These are phyloP conservation scores for Oscheius sp. DNA, from an alignment of 2,888 invertebrate species.

Conservation along the genomic window DNA sequence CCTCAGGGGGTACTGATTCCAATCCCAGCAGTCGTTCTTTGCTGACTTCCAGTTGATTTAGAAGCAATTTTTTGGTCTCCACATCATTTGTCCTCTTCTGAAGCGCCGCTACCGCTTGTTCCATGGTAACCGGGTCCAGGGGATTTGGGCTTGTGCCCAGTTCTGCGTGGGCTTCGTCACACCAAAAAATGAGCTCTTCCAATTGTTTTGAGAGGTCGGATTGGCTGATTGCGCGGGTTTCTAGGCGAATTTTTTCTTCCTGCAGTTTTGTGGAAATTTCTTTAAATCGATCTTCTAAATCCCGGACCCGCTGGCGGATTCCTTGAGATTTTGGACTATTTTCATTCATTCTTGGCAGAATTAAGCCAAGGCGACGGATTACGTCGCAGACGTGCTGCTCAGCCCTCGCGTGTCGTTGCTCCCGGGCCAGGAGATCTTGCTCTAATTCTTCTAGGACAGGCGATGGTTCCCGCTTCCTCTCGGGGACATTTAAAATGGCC, in stretches of 20 bases:
- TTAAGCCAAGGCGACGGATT: conserved; percentile 47
- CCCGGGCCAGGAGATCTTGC: not conserved
- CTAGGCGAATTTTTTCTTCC: conserved; percentile 5
- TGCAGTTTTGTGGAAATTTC: not conserved
- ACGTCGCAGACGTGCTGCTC: conserved; percentile 52
- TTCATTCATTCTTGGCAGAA: conserved; percentile 55
- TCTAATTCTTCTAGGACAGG: conserved; percentile 18
- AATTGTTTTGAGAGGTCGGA: conserved; percentile 40
- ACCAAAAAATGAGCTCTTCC: conserved; percentile 43
- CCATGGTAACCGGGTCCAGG: conserved; percentile 44
- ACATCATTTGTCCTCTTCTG: conserved; percentile 14
- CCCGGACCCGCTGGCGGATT: conserved; percentile 43
- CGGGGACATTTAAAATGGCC: conserved; percentile 21
- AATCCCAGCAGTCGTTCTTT: conserved; percentile 65
- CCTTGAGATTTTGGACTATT: conserved; percentile 40
- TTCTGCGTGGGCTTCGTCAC: conserved; percentile 44
- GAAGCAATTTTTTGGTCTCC: conserved; percentile 38
- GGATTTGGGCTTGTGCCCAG: conserved; percentile 40
- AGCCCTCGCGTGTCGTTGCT: conserved; percentile 36
- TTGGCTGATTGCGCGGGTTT: conserved; percentile 41
- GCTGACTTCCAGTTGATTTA: conserved; percentile 60
- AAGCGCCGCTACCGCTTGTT: conserved; percentile 36
- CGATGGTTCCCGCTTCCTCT: conserved; percentile 1
- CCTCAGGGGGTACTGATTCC: conserved; percentile 55
- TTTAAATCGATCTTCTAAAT: conserved; percentile 45